Evolutionary conservation across 2,113 vertebrate genomes (phyloP), one percentile per base, ranked within the genome.

Genomic region (Pseudorhombus dupliciocellatus): DNA sequence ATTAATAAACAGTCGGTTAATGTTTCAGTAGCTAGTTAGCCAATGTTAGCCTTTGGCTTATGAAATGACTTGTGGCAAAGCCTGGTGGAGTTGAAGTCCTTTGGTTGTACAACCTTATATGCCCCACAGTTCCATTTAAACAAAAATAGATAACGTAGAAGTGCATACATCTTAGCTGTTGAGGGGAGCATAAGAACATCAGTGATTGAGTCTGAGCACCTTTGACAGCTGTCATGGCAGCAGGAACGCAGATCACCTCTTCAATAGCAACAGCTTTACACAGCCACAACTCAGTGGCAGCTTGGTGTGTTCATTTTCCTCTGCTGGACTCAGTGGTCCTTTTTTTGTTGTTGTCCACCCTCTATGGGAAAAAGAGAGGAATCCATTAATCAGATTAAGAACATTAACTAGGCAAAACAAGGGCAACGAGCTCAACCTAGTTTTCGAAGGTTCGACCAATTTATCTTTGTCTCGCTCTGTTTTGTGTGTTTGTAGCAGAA

Each of bases 351-450:
- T 44, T 28, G 8, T 66, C 44, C 24, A 48, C 18, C 42, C 25
- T 54, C 69, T 51, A 25, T 42, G 15, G 6, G 20, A 53, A 42
- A 46, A 54, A 50, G 54, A 53, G 16, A 44, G 6, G 2, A 44
- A 20, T 63, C 46, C 67, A 70, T 76, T 79, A 75, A 83, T 78
- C 75, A 55, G 81, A 73, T 82, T 75, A 74, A 71, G 64, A 77
- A 57, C 0, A 2, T 42, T 76, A 66, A 65, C 51, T 37, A 69
- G 48, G 28, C 66, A 66, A 77, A 76, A 26, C 62, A 31, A 61
- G n/a, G 34, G 37, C 46, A 78, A 31, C 65, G 7, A 46, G 54
- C 64, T 72, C 56, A 70, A 52, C 70, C 66, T 70, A 66, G 75
- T 79, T 77, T 68, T 70, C 59, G 63, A 50, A 55, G 65, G 57